Conservation (phyloP, 2,797 vertebrate genomes). For the Pempheris klunzingeri region DNA sequence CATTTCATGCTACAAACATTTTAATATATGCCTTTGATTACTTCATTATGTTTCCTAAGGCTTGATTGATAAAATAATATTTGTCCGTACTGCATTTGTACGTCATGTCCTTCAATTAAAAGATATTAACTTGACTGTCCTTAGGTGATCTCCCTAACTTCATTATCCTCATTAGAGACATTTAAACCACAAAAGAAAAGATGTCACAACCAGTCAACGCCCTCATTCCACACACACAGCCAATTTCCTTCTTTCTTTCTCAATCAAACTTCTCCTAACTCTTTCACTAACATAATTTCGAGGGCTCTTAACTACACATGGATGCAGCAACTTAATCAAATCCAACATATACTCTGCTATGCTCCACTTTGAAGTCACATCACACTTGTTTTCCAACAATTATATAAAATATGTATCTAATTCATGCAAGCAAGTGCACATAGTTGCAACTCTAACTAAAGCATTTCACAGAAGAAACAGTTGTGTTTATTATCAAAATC, state of each 20-base stretch:
- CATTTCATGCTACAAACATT: neutral
- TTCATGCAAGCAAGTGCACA: conserved; percentile 7
- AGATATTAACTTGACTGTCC: neutral
- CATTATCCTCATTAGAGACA: conserved; percentile 35
- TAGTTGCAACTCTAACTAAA: neutral
- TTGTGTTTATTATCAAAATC: neutral
- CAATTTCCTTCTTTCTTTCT: neutral
- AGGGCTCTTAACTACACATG: conserved; percentile 2
- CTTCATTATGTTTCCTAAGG: neutral
- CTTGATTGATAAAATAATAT: conserved; percentile 16
- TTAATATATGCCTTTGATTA: neutral
- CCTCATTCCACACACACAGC: neutral
- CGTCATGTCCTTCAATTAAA: conserved; percentile 7
- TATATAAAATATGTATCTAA: neutral
- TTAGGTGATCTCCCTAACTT: conserved; percentile 17
- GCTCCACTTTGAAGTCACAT: conserved; percentile 3
- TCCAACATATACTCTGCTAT: conserved; percentile 4
- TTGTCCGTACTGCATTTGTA: conserved; percentile 22
- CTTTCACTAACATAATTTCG: conserved; percentile 10
- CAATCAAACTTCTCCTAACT: conserved; percentile 12
- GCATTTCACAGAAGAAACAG: neutral
- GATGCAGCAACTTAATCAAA: conserved; percentile 26
- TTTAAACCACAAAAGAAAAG: conserved; percentile 29
- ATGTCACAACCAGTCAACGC: neutral
- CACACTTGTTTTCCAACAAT: conserved; percentile 1